A percentile compares a stretch with the other conserved stretches of the same genome.
phyloP scores from a whole-genome alignment of 2,113 vertebrate species.

The Sitta europaea region DNA sequence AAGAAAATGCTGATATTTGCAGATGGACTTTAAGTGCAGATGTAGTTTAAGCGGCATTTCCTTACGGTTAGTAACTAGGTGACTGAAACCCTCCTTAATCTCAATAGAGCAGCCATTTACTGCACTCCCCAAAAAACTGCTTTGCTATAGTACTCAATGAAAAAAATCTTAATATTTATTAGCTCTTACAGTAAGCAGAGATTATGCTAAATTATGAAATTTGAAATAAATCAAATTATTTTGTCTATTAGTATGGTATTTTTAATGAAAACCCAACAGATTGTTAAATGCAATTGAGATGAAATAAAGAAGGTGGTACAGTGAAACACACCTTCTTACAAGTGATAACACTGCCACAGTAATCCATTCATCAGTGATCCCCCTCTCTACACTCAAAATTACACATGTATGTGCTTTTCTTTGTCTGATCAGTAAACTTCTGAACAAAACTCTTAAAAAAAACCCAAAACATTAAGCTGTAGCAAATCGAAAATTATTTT shows the following conservation, averaged over 20 bases:
- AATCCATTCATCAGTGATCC: background rate
- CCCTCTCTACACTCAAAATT: background rate
- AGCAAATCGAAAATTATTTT: slow-evolving; percentile 19
- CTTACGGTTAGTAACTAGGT: background rate
- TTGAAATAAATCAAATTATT: background rate
- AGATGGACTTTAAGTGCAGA: background rate
- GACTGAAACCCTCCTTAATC: background rate
- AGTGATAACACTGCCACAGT: background rate
- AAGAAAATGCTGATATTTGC: background rate
- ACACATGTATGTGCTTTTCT: background rate
- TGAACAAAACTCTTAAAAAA: slow-evolving; percentile 12
- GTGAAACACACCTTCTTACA: background rate
- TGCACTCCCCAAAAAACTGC: background rate
- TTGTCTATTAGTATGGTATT: background rate
- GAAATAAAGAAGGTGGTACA: background rate
- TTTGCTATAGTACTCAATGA: background rate
- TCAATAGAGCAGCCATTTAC: background rate
- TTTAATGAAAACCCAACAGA: background rate
- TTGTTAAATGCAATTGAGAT: background rate
- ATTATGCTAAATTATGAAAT: background rate
- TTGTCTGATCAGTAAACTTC: slow-evolving; percentile 42
- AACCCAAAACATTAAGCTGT: background rate
- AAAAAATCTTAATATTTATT: background rate
- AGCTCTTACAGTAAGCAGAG: background rate
- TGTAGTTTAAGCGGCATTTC: background rate